Percentiles rank a stretch among this genome's conserved stretches.
Conservation (phyloP, 2,113 vertebrate species). For the Glaucomys volans region DNA sequence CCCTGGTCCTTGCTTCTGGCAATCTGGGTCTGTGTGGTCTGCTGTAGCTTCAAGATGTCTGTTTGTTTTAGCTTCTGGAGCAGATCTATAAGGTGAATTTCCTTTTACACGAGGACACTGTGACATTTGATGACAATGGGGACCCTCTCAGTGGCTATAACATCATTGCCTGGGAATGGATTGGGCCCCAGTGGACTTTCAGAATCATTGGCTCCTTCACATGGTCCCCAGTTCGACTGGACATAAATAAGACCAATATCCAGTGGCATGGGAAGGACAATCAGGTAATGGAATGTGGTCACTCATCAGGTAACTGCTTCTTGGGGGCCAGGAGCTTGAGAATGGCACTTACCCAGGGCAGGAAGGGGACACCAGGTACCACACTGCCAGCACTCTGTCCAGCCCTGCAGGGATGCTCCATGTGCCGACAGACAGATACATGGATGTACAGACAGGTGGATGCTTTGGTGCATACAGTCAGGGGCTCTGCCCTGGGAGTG, state of each 20-base stretch:
- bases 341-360: not conserved
- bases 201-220: slow-evolving; percentile 86
- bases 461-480: not conserved
- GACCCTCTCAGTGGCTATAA: slow-evolving; percentile 85
- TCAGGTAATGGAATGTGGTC: slow-evolving; percentile 69
- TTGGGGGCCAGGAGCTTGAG: not conserved
- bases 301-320: not conserved
- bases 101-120: slow-evolving; percentile 82
- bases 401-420: not conserved
- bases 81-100: slow-evolving; percentile 89
- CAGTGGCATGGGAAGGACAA: slow-evolving; percentile 85
- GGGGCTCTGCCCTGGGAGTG: not conserved
- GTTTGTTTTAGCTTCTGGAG: slow-evolving; percentile 83
- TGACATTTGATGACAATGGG: slow-evolving; percentile 88
- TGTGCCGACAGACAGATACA: no score
- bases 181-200: slow-evolving; percentile 44
- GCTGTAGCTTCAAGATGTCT: not conserved
- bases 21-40: not conserved
- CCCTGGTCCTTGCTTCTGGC: not conserved
- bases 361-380: not conserved
- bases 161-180: slow-evolving; percentile 89
- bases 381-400: fast-evolving
- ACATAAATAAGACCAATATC: slow-evolving; percentile 83
- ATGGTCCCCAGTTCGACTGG: slow-evolving; percentile 79
- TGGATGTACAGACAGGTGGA: not conserved